Conservation (phyloP, 30 jellyfish, hydroid and myxozoan species). For the Sanderia malayensis region DNA sequence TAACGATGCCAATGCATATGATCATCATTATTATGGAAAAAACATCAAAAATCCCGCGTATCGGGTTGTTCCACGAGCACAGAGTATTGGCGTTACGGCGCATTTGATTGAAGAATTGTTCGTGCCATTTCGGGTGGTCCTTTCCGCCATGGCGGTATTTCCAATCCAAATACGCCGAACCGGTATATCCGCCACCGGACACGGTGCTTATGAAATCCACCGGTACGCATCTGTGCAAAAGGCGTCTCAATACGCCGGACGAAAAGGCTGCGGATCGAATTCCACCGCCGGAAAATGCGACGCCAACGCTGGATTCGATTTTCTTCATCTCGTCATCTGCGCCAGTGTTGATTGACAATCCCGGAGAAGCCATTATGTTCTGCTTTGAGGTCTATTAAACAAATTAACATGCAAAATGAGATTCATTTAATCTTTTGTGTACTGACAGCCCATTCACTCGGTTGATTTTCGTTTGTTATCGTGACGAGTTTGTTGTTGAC, state of each 20-base stretch:
- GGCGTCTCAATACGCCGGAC: constrained; percentile 68
- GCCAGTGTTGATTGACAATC: no score
- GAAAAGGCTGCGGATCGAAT: constrained; percentile 84
- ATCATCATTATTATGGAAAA: constrained; percentile 26
- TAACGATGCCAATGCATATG: constrained; percentile 41
- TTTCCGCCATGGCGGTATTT: constrained; percentile 61
- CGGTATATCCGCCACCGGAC: constrained; percentile 83
- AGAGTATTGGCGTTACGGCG: constrained; percentile 55
- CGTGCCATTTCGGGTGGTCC: constrained; percentile 81
- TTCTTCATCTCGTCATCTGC: no score
- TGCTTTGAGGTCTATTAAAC: no score
- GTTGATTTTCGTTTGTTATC: no score
- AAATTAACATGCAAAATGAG: no score
- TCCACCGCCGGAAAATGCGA: constrained; percentile 83
- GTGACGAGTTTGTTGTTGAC: no score
- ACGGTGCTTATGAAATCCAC: constrained; percentile 65
- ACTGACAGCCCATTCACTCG: no score
- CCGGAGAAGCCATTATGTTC: no score
- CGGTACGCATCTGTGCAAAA: constrained; percentile 57
- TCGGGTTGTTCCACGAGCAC: constrained; percentile 77
- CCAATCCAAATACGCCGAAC: constrained; percentile 82
- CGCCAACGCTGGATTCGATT: constrained; percentile 36
- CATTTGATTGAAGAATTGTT: constrained; percentile 70
- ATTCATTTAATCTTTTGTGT: no score
- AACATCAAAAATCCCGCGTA: constrained; percentile 39